phyloP scores from a whole-genome alignment of 2,888 invertebrate species.

The Drosophila nr. perissopoda region DNA sequence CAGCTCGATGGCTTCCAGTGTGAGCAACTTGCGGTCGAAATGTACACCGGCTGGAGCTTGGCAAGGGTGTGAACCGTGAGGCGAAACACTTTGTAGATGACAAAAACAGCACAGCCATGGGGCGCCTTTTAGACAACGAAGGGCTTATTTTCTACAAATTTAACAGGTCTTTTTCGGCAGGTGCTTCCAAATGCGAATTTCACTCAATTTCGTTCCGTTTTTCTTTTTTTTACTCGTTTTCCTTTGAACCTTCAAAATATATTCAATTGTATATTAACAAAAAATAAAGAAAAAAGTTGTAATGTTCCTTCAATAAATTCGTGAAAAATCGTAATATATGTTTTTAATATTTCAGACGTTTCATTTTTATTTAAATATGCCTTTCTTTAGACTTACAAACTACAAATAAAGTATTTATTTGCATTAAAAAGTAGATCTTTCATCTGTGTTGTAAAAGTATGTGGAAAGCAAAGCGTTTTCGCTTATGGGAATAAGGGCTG shows the following conservation, averaged over 20 bases:
- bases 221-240: neutral
- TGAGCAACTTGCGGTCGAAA: slow-evolving; percentile 51
- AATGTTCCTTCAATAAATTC: neutral
- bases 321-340: neutral
- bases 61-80: neutral
- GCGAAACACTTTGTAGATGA: slow-evolving; percentile 29
- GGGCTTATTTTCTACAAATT: neutral
- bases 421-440: neutral
- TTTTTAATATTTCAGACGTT: neutral
- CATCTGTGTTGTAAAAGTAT: neutral
- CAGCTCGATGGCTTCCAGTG: slow-evolving; percentile 45
- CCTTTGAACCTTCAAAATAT: neutral
- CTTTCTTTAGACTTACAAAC: neutral
- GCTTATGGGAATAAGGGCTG: slow-evolving; percentile 1
- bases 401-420: neutral
- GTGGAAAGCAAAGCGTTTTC: neutral
- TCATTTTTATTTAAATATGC: neutral
- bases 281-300: neutral
- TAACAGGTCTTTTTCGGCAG: slow-evolving; percentile 4
- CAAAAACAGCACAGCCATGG: slow-evolving; percentile 13
- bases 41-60: slow-evolving; percentile 53
- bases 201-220: neutral
- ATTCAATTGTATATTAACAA: neutral
- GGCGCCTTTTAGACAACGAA: neutral
- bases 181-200: slow-evolving; percentile 7